These are phyloP conservation scores for Tyria jacobaeae DNA, from an alignment of 2,888 invertebrate species.

Conservation along the genomic window DNA sequence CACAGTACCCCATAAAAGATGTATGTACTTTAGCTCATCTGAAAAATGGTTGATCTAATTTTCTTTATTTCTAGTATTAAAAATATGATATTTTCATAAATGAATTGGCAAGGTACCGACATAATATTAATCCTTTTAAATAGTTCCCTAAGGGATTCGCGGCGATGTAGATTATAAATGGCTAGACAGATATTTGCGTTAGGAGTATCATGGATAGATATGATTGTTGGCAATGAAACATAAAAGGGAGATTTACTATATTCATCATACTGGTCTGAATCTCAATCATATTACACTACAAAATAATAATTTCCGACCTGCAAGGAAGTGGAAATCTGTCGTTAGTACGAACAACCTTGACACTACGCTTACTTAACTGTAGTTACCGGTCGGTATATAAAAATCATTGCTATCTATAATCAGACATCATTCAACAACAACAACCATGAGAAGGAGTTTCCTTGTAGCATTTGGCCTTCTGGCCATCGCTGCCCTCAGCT, in stretches of 20 bases:
- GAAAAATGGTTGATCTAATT: no score
- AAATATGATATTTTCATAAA: no score
- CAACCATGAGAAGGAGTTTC: slow-evolving; percentile 73
- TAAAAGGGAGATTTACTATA: background rate
- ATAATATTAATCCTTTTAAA: no score
- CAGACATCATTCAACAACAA: slow-evolving; percentile 74
- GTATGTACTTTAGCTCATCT: no score
- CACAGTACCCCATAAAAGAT: no score
- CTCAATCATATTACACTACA: slow-evolving; percentile 1
- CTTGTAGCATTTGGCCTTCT: slow-evolving; percentile 75
- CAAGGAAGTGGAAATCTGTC: slow-evolving; percentile 68
- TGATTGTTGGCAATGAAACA: no score
- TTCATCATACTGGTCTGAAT: background rate
- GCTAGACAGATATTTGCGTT: no score
- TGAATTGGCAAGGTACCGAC: no score
- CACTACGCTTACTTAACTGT: slow-evolving; percentile 72
- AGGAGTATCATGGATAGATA: no score
- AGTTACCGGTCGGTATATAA: slow-evolving; percentile 72
- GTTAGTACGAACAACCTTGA: slow-evolving; percentile 69
- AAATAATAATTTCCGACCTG: slow-evolving; percentile 40
- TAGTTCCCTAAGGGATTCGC: no score
- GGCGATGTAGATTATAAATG: no score
- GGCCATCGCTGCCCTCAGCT: slow-evolving; percentile 80
- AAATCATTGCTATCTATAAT: slow-evolving; percentile 64
- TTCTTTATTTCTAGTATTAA: no score